phyloP scores from a whole-genome alignment of 2,797 vertebrate species.

The Hyperoplus immaculatus region DNA sequence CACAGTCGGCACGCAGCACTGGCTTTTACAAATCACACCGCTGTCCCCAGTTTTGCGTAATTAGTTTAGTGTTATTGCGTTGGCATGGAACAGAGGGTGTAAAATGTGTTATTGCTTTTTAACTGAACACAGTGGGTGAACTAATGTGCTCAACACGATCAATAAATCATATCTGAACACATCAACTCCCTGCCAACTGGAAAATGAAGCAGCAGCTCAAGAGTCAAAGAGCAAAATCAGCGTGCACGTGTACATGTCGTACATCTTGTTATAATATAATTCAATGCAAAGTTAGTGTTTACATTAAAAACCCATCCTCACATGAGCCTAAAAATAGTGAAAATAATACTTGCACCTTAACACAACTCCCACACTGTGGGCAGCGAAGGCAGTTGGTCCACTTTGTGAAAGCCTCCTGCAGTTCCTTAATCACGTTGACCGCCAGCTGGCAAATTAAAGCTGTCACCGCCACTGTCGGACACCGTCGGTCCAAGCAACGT shows the following conservation, averaged over 20 bases:
- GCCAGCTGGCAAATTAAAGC: slow-evolving; percentile 81
- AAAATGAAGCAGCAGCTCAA: slow-evolving; percentile 72
- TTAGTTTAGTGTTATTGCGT: slow-evolving; percentile 83
- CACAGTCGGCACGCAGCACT: slow-evolving; percentile 25
- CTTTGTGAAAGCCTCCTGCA: slow-evolving; percentile 76
- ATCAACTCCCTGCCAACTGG: slow-evolving; percentile 79
- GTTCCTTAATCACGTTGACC: slow-evolving; percentile 82
- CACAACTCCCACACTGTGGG: slow-evolving; percentile 58
- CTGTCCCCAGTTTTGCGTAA: slow-evolving; percentile 76
- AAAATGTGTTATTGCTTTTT: slow-evolving; percentile 83
- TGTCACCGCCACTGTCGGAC: slow-evolving; percentile 78
- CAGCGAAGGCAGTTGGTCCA: slow-evolving; percentile 65
- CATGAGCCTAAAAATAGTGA: slow-evolving; percentile 10
- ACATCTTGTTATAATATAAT: slow-evolving; percentile 4
- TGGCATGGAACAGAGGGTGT: slow-evolving; percentile 76
- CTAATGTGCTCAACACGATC: slow-evolving; percentile 80
- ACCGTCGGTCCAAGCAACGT: slow-evolving; percentile 57
- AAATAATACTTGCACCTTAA: slow-evolving; percentile 17
- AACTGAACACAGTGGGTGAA: slow-evolving; percentile 84
- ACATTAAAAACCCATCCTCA: neutral
- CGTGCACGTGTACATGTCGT: neutral
- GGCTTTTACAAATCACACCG: slow-evolving; percentile 71
- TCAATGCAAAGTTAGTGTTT: neutral
- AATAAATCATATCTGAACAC: slow-evolving; percentile 84
- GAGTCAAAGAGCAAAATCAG: slow-evolving; percentile 31